Evolutionary conservation across 2,888 invertebrate genomes (phyloP).

Genomic region (Melinopterus prodromus): DNA sequence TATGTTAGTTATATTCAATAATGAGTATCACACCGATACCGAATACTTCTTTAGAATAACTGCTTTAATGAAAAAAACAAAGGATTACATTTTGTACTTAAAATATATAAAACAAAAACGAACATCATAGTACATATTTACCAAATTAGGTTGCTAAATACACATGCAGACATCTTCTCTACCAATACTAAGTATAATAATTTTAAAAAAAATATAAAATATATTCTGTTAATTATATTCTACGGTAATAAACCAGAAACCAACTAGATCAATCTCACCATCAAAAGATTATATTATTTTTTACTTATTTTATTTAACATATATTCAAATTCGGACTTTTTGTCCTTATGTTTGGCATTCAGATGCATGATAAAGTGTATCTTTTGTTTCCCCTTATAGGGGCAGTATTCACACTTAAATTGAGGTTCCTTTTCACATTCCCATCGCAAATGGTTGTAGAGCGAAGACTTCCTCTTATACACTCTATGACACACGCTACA

Average conservation of each 20-base stretch:
- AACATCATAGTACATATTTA: too few relatives aligned
- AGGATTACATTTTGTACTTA: too few relatives aligned
- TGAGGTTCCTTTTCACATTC: slow-evolving; percentile 45
- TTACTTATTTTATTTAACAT: slow-evolving; percentile 32
- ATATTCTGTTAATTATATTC: background rate
- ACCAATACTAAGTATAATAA: too few relatives aligned
- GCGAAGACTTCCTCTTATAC: slow-evolving; percentile 46
- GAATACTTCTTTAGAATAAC: too few relatives aligned
- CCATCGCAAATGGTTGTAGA: slow-evolving; percentile 43
- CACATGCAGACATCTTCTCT: too few relatives aligned
- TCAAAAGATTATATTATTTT: slow-evolving; percentile 17
- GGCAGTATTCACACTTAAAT: slow-evolving; percentile 53
- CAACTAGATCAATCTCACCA: background rate
- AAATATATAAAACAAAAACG: too few relatives aligned
- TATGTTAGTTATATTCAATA: too few relatives aligned
- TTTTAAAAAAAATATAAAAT: too few relatives aligned
- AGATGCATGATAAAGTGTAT: slow-evolving; percentile 57
- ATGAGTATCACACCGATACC: too few relatives aligned
- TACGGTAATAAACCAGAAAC: slow-evolving; percentile 25
- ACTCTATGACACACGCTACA: slow-evolving; percentile 42
- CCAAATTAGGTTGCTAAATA: too few relatives aligned
- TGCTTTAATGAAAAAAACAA: too few relatives aligned
- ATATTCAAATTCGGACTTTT: slow-evolving; percentile 50
- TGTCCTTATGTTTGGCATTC: slow-evolving; percentile 57
- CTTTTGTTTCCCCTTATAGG: slow-evolving; percentile 56